Base-by-base conservation (phyloP, 1,140 invertebrate genomes). In the Episyrphus balteatus region DNA sequence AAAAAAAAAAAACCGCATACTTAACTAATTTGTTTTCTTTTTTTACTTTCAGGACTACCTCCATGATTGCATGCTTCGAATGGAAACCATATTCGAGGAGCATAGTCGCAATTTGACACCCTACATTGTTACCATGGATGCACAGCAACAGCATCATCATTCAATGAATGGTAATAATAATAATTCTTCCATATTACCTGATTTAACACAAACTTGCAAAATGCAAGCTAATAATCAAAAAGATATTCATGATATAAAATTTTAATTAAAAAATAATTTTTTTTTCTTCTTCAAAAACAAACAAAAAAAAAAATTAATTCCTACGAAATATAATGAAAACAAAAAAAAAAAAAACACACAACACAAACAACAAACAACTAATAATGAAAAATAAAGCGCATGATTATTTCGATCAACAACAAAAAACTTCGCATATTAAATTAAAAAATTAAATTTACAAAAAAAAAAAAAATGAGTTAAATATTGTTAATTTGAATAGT, bases 181-280 rank as follows among this genome's bases (percentile, higher is more conserved):
- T 46, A 39, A 17, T 13, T 42, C 34, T 46, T 32, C 50, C 6
- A 45, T 51, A 15, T 18, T 51, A 30, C 56, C 55, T 5, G 51
- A 56, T 50, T 39, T 57, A 31, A 54, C 55, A 52, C 69, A 72
- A 48, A 70, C 60, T 46, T 63, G 59, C 36, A 70, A 59, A 67
- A 68, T 62, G 53, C 79, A 82, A 58, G 76, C 80, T 14, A 76
- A 75, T 46, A 79, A 79, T 13, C 79, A 81, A 26, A 82, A 79
- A 42, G 80, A 82, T 55, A 74, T 82, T 38, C 70, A 75, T 45
- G 76, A 78, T 52, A 70, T 80, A 47, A 70, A 78, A 62, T 78
- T 79, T 61, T 77, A 50, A 62, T n/a, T n/a, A n/a, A n/a, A n/a
- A n/a, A n/a, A n/a, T n/a, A 46, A 47, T 37, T 26, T 49, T 32